Percentiles rank a stretch among this genome's conserved stretches.
Evolutionary conservation across 2,113 vertebrate genomes (phyloP).

Genomic region (Protobothrops flavoviridis): DNA sequence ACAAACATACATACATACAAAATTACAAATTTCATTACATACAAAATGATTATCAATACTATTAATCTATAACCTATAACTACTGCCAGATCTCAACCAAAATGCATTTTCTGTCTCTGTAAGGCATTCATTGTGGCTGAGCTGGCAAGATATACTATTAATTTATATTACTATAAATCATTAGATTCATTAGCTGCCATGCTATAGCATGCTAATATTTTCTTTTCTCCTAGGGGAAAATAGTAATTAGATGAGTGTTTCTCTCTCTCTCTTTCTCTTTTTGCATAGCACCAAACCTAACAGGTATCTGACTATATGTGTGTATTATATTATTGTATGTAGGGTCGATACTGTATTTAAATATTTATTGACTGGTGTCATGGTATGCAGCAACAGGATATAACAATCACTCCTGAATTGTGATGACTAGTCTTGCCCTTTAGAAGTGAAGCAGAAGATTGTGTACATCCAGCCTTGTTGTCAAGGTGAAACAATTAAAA

Average conservation of each 20-base stretch:
- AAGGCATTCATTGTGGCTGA: not conserved
- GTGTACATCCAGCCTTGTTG: not conserved
- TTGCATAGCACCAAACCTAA: not conserved
- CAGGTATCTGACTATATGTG: not conserved
- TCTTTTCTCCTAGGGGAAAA: fast-evolving
- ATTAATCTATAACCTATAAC: not conserved
- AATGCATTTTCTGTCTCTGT: not conserved
- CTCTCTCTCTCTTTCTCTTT: not conserved
- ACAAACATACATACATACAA: not conserved
- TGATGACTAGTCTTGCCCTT: constrained; percentile 26
- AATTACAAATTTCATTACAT: not conserved
- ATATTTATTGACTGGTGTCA: constrained; percentile 20
- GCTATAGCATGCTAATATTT: constrained; percentile 31
- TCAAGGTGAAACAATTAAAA: constrained; percentile 22
- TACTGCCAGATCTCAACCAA: not conserved
- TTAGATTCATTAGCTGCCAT: not conserved
- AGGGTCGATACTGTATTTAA: not conserved
- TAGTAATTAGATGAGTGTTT: not conserved
- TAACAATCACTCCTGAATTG: not conserved
- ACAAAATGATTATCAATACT: not conserved
- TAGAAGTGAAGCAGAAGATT: constrained; percentile 12
- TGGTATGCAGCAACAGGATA: constrained; percentile 1
- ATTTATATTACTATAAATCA: not conserved
- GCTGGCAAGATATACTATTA: not conserved
- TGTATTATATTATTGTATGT: not conserved